Evolutionary conservation across 2,888 invertebrate species (phyloP).

Genomic region (Drymonia ruficornis): DNA sequence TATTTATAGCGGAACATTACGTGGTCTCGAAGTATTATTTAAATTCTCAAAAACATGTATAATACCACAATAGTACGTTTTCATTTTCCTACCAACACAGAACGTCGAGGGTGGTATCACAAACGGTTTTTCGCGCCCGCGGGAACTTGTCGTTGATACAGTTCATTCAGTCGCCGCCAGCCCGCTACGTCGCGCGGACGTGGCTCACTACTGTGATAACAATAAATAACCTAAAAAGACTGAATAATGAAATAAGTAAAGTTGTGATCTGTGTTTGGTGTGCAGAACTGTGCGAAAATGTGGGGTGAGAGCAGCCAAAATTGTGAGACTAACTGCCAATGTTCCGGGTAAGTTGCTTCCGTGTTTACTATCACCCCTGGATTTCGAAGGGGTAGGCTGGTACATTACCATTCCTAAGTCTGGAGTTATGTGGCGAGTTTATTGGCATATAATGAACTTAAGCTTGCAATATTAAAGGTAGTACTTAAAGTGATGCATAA

Average conservation of each 20-base stretch:
- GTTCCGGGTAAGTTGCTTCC: slow-evolving; percentile 68
- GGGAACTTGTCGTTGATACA: slow-evolving; percentile 26
- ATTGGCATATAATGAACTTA: too few species aligned
- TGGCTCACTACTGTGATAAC: slow-evolving; percentile 45
- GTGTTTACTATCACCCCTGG: not conserved
- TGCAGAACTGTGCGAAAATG: slow-evolving; percentile 56
- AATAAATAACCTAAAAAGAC: slow-evolving; percentile 31
- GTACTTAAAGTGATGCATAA: too few species aligned
- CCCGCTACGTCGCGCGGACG: slow-evolving; percentile 22
- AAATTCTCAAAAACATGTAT: too few species aligned
- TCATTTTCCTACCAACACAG: slow-evolving; percentile 29
- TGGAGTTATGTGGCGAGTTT: too few species aligned
- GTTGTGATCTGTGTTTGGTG: slow-evolving; percentile 63
- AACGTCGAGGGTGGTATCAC: slow-evolving; percentile 52
- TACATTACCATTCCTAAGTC: too few species aligned
- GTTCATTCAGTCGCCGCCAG: slow-evolving; percentile 39
- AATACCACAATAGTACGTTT: not conserved
- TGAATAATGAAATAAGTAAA: slow-evolving; percentile 47
- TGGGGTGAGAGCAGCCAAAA: slow-evolving; percentile 72
- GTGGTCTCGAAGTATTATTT: too few species aligned
- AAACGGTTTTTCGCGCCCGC: slow-evolving; percentile 45
- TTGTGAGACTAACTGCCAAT: slow-evolving; percentile 76
- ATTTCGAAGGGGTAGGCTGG: not conserved
- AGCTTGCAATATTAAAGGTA: too few species aligned
- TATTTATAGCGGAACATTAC: too few species aligned